These are phyloP conservation scores for Acheta domesticus DNA, from an alignment of 2,888 invertebrate species.

Conservation along the genomic window DNA sequence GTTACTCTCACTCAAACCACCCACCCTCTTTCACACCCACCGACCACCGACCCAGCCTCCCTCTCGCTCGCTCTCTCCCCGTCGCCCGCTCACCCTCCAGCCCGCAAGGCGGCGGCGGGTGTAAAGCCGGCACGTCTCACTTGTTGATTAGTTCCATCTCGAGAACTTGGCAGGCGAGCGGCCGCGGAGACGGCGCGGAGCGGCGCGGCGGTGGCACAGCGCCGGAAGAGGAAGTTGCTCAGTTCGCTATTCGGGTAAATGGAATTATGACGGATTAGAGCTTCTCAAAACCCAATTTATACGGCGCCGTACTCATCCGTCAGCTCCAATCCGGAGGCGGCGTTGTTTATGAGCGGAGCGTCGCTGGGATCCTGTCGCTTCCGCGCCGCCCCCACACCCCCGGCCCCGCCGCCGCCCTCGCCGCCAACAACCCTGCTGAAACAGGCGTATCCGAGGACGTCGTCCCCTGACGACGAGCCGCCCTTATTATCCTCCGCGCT, in stretches of 20 bases:
- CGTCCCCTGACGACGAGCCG: too few relatives aligned
- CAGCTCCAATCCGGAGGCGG: not conserved
- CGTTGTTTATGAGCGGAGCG: not conserved
- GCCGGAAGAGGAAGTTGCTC: not conserved
- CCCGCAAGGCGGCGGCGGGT: slow-evolving; percentile 49
- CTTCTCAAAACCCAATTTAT: slow-evolving; percentile 18
- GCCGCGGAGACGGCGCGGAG: not conserved
- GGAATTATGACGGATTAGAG: slow-evolving; percentile 18
- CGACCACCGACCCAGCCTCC: too few relatives aligned
- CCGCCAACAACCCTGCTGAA: too few relatives aligned
- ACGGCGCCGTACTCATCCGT: not conserved
- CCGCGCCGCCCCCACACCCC: too few relatives aligned
- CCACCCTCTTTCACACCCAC: too few relatives aligned
- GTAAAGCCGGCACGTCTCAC: slow-evolving; percentile 39
- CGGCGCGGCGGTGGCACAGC: not conserved
- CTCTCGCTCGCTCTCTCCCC: too few relatives aligned
- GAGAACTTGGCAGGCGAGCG: not conserved
- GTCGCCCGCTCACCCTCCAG: slow-evolving; percentile 44
- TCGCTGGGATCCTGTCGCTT: too few relatives aligned
- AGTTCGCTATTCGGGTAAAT: slow-evolving; percentile 3
- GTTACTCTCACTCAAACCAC: too few relatives aligned
- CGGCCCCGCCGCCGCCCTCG: too few relatives aligned
- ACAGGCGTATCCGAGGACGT: too few relatives aligned
- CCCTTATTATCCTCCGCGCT: too few relatives aligned
- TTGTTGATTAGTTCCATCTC: slow-evolving; percentile 31